Conservation (phyloP, 1,140 invertebrate genomes). For the Nixonia krombeini region DNA sequence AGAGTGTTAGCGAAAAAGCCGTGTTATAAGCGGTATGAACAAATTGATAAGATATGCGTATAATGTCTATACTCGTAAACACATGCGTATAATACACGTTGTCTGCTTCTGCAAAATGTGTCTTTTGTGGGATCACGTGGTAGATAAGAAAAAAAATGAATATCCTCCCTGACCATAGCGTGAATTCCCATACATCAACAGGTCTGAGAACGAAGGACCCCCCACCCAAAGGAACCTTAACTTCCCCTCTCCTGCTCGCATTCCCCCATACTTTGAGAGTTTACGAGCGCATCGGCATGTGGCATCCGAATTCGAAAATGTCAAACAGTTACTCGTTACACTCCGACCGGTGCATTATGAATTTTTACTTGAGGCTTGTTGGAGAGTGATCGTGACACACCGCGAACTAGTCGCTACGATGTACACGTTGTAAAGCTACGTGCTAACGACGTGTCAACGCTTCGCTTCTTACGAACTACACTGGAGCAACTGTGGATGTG, state of each 20-base stretch:
- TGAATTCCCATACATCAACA: slow-evolving; percentile 72
- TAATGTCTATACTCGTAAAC: neutral
- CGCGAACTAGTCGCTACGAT: no score
- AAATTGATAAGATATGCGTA: neutral
- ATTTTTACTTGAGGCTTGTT: no score
- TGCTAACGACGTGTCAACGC: no score
- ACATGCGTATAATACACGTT: neutral
- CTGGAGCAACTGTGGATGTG: no score
- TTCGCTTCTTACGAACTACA: no score
- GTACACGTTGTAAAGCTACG: no score
- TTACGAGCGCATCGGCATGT: slow-evolving; percentile 69
- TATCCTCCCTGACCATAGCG: slow-evolving; percentile 47
- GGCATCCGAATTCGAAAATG: slow-evolving; percentile 70
- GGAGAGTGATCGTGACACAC: no score
- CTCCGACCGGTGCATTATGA: slow-evolving; percentile 27
- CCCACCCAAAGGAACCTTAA: slow-evolving; percentile 51
- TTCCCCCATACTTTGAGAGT: slow-evolving; percentile 55
- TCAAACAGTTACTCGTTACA: slow-evolving; percentile 71
- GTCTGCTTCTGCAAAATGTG: neutral
- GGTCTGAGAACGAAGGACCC: slow-evolving; percentile 60
- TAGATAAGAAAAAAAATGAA: slow-evolving; percentile 23
- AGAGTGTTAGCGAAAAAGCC: no score
- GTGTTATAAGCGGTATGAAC: no score
- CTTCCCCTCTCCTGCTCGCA: slow-evolving; percentile 49
- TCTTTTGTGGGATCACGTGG: neutral